phyloP scores from a whole-genome alignment of 2,797 vertebrate genomes.

The Muscicapa striata region DNA sequence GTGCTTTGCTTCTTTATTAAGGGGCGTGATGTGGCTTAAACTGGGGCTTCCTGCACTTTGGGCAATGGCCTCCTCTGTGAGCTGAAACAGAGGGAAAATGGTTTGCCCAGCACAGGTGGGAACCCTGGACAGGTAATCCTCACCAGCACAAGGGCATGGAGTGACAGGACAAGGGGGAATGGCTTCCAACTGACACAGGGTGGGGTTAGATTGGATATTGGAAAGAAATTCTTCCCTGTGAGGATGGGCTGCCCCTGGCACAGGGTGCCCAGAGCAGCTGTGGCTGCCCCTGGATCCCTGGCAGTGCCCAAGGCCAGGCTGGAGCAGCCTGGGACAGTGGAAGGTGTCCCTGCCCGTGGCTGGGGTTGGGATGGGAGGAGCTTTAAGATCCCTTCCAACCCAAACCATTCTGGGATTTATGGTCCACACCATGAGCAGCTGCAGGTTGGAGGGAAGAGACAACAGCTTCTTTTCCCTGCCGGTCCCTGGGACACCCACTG shows the following conservation, averaged over 20 bases:
- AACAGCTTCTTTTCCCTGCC: neutral
- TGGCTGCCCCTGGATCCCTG: neutral
- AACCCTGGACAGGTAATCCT: neutral
- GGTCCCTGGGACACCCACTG: fast-evolving
- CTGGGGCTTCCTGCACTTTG: neutral
- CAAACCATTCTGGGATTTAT: neutral
- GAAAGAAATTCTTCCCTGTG: fast-evolving
- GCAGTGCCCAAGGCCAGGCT: fast-evolving
- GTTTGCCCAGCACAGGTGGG: fast-evolving
- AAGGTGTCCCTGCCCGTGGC: neutral
- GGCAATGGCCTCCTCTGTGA: neutral
- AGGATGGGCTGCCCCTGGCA: neutral
- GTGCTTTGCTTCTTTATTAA: neutral
- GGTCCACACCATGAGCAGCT: neutral
- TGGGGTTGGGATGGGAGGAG: neutral
- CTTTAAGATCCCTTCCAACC: neutral
- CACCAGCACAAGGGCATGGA: neutral
- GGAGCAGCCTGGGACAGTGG: fast-evolving
- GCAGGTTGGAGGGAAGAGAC: neutral
- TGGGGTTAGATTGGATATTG: neutral
- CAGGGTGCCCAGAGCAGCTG: neutral
- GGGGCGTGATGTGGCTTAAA: neutral
- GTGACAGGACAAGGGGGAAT: neutral
- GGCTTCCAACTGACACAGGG: neutral
- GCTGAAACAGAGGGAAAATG: neutral